Conservation (phyloP, 2,113 vertebrate species). For the Leiothrix lutea region DNA sequence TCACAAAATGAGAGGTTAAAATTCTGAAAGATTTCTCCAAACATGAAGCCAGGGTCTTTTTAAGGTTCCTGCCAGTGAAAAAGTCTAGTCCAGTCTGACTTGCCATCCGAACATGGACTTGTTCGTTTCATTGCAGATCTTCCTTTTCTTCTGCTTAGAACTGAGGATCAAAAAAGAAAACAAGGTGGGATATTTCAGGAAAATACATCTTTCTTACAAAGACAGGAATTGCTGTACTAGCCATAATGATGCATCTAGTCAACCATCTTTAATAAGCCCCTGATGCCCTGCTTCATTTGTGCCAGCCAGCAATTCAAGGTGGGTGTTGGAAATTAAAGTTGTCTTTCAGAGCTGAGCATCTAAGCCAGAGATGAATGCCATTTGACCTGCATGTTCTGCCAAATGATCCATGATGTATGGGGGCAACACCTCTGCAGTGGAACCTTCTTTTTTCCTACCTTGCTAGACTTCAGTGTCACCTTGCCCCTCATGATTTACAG, state of each 20-base stretch:
- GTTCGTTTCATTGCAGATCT: neutral
- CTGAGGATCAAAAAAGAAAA: neutral
- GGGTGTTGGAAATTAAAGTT: neutral
- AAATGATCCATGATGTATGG: rapidly evolving
- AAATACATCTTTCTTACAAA: neutral
- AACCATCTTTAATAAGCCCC: neutral
- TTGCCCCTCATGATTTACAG: neutral
- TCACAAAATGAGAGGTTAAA: slow-evolving; percentile 39
- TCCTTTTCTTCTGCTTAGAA: neutral
- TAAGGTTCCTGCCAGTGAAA: neutral
- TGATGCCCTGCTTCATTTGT: neutral
- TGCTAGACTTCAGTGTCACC: neutral
- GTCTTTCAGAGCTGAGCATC: neutral
- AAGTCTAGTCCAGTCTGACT: neutral
- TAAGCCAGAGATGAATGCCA: neutral
- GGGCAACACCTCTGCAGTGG: neutral
- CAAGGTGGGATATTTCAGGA: neutral
- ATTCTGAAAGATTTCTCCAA: slow-evolving; percentile 26
- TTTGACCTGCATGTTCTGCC: neutral
- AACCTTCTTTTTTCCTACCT: neutral
- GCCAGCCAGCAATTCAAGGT: neutral
- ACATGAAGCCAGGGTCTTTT: neutral
- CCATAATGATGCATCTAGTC: neutral
- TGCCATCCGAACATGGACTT: neutral
- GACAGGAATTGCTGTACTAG: neutral